Evolutionary conservation across 1,140 invertebrate species (phyloP).

Genomic region (Zaprionus lachaisei): DNA sequence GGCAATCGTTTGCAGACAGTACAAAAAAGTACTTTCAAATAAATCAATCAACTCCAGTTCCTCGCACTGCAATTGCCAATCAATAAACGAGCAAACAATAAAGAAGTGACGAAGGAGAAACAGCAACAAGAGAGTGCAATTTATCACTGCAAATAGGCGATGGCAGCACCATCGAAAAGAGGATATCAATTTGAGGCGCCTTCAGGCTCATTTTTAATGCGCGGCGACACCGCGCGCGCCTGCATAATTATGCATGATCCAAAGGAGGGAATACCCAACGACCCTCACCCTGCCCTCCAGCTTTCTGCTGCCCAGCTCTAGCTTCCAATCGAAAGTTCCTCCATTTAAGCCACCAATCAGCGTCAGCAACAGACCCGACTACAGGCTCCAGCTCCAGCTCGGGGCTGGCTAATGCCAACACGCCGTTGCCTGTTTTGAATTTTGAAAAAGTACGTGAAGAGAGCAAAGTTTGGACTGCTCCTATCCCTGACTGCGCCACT

Average conservation of each 20-base stretch:
- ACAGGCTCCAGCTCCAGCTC: background rate
- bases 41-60: slow-evolving; percentile 53
- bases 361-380: slow-evolving; percentile 61
- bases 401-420: slow-evolving; percentile 71
- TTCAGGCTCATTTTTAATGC: slow-evolving; percentile 73
- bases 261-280: background rate
- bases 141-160: slow-evolving; percentile 49
- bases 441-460: slow-evolving; percentile 82
- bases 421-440: slow-evolving; percentile 76
- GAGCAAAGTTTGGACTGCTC: slow-evolving; percentile 9
- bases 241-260: slow-evolving; percentile 81
- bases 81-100: slow-evolving; percentile 45
- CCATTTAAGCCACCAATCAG: slow-evolving; percentile 80
- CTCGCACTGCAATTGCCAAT: slow-evolving; percentile 53
- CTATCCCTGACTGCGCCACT: background rate
- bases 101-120: slow-evolving; percentile 13
- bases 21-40: background rate
- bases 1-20: slow-evolving; percentile 4
- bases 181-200: slow-evolving; percentile 74
- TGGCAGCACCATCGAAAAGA: background rate
- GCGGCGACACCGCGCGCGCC: slow-evolving; percentile 64
- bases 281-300: background rate
- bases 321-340: slow-evolving; percentile 38
- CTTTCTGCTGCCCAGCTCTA: too few relatives aligned
- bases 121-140: slow-evolving; percentile 48